Percentiles rank a stretch among this genome's conserved stretches.
phyloP scores from a whole-genome alignment of 1,140 invertebrate species.

The Scaptodrosophila lebanonensis region DNA sequence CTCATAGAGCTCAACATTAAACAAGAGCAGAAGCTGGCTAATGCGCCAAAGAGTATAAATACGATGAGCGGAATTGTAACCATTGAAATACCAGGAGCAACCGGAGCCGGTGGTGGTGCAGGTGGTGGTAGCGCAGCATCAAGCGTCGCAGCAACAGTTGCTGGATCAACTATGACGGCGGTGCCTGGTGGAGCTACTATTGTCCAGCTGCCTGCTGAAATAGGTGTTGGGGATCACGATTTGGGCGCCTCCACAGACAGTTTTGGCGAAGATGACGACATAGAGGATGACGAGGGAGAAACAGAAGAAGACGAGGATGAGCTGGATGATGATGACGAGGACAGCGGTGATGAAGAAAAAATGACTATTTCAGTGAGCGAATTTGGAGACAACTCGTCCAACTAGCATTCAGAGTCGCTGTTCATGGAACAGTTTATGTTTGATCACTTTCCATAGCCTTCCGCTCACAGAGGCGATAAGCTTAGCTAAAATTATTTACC shows the following conservation, averaged over 20 bases:
- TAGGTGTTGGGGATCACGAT: slow-evolving; percentile 32
- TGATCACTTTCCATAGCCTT: slow-evolving; percentile 65
- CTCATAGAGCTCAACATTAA: slow-evolving; percentile 78
- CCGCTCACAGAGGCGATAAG: too few relatives aligned
- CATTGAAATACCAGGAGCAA: slow-evolving; percentile 48
- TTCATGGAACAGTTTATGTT: slow-evolving; percentile 77
- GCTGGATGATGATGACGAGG: slow-evolving; percentile 80
- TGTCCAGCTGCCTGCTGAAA: slow-evolving; percentile 37
- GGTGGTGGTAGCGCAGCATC: slow-evolving; percentile 44
- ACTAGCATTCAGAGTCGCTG: slow-evolving; percentile 77
- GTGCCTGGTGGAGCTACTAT: slow-evolving; percentile 60
- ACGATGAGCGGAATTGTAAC: slow-evolving; percentile 63
- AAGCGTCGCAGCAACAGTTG: slow-evolving; percentile 66
- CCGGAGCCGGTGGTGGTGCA: slow-evolving; percentile 5
- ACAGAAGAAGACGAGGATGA: slow-evolving; percentile 80
- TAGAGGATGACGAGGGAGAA: slow-evolving; percentile 75
- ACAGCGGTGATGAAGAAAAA: slow-evolving; percentile 83
- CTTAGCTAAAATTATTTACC: too few relatives aligned
- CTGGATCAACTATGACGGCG: slow-evolving; percentile 62
- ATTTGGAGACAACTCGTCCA: slow-evolving; percentile 70
- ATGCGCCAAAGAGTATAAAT: slow-evolving; percentile 57
- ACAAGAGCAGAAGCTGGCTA: slow-evolving; percentile 44
- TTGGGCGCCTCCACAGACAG: slow-evolving; percentile 77
- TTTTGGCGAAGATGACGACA: slow-evolving; percentile 79
- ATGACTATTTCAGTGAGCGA: slow-evolving; percentile 82